Evolutionary conservation across 2,797 vertebrate genomes (phyloP).

Genomic region (Rhodeus uyekii): DNA sequence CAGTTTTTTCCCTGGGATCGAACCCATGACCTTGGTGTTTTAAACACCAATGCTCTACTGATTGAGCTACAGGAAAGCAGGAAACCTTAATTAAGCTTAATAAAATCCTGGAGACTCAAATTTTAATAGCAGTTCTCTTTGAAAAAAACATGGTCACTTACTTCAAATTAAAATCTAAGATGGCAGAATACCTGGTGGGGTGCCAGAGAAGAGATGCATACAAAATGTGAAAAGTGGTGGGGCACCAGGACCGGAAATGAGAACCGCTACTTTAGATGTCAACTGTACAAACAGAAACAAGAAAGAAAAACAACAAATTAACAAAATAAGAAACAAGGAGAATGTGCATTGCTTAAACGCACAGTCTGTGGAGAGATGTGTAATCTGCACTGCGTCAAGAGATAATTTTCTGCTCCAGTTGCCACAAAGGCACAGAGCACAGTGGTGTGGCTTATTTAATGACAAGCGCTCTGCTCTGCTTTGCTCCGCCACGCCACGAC

Average conservation of each 20-base stretch:
- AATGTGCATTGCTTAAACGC: not conserved
- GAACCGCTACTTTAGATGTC: not conserved
- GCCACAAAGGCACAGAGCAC: not conserved
- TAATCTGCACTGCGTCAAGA: constrained; percentile 11
- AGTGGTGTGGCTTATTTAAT: not conserved
- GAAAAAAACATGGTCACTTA: not conserved
- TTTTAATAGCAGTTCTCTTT: not conserved
- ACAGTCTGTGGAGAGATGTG: constrained; percentile 12
- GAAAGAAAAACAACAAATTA: too few relatives aligned
- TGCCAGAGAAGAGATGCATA: too few relatives aligned
- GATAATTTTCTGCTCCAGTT: constrained; percentile 52
- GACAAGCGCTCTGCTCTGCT: not conserved
- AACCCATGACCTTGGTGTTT: too few relatives aligned
- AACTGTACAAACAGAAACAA: not conserved
- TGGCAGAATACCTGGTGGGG: not conserved
- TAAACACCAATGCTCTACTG: too few relatives aligned
- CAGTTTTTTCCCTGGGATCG: too few relatives aligned
- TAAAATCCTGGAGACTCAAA: too few relatives aligned
- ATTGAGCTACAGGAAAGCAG: too few relatives aligned
- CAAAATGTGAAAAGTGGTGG: not conserved
- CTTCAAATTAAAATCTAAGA: not conserved
- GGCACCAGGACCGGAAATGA: not conserved
- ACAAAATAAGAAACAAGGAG: not conserved
- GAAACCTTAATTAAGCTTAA: too few relatives aligned
- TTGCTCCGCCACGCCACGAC: not conserved